Base-by-base conservation (phyloP, 2,888 invertebrate species). In the Caenorhabditis panamensis region DNA sequence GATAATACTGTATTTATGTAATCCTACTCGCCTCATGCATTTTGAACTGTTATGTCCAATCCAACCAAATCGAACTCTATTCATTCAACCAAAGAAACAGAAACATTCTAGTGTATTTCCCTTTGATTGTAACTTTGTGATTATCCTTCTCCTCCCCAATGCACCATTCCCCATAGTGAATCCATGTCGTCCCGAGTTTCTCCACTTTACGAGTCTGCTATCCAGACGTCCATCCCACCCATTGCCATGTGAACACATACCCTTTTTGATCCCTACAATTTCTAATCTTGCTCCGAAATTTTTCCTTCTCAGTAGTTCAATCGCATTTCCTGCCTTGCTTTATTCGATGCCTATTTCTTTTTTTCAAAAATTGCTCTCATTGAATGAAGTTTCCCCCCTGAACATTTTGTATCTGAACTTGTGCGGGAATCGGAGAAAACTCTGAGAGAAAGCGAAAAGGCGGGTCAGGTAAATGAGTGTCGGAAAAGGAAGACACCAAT, bases 381-480 rank as follows among this genome's bases (percentile, higher is more conserved):
- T 49, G 8, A 18, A n/a, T n/a, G n/a, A n/a, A n/a, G n/a, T n/a
- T n/a, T 44, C 11, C n/a, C 44, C 36, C 11, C 16, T 63, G 18
- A 36, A n/a, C 20, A 18, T 54, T 37, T 41, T 1, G 8, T 16
- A 61, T 2, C 13, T 41, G 41, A 41, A 41, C 13, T 41, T 41
- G 6, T 41, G 13, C 31, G 4, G 9, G 9, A 31, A 31, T 9
- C 9, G 31, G 31, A 31, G 31, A 31, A 13, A 41, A 62, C 54
- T 47, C 54, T 28, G 16, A 16, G 11, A 22, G 51, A 51, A 72
- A 72, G 31, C 8, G 44, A 62, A 71, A 41, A 44, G 44, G 63
- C 49, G 59, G 66, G 75, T 75, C 49, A 61, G 75, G 66, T 51
- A 59, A 67, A 61, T 44, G 66, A 75, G 75, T 44, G 66, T 49